Base-by-base conservation (phyloP, 2,888 invertebrate species). In the Ormyrus labotus region DNA sequence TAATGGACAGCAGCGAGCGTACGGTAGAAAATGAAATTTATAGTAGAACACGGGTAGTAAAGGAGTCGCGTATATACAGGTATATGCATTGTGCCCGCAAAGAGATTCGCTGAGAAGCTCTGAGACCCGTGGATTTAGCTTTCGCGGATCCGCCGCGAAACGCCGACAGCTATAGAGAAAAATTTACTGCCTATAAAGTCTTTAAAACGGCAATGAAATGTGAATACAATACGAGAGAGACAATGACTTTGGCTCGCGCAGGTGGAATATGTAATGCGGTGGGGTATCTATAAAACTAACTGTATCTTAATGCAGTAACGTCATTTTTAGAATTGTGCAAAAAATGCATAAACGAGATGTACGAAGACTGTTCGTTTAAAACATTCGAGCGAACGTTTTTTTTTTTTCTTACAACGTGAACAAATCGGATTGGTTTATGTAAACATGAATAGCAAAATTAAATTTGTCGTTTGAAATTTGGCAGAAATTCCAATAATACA, bases 401-500 rank as follows among this genome's bases (percentile, higher is more conserved):
- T 13, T 13, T 19, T 19, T 19, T 19, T 60, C 45, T 48, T 34
- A 11, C 8, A 55, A 50, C n/a, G 13, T 57, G 10, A 19, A 19
- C 19, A 19, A 10, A 74, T 74, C 57, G 51, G 51, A 10, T 57
- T 58, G 8, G 13, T 7, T 50, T 34, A 34, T 10, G 10, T 67
- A 72, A 72, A 71, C 48, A 61, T 34, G 55, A 47, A 11, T 13
- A 6, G 10, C 11, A 50, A 55, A 61, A 83, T 84, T 73, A 63
- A 84, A 85, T 85, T 84, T 83, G 82, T 50, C 80, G 70, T 81
- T 83, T 82, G 67, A 64, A 65, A 71, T 79, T 64, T 80, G 61
- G 50, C 55, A 9, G 58, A 63, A 69, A 48, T 67, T 7, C 10
- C 72, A 74, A 81, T 84, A 85, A 82, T 75, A 64, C 70, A 64